phyloP scores from a whole-genome alignment of 2,888 invertebrate genomes.

The Punctoribates punctum region DNA sequence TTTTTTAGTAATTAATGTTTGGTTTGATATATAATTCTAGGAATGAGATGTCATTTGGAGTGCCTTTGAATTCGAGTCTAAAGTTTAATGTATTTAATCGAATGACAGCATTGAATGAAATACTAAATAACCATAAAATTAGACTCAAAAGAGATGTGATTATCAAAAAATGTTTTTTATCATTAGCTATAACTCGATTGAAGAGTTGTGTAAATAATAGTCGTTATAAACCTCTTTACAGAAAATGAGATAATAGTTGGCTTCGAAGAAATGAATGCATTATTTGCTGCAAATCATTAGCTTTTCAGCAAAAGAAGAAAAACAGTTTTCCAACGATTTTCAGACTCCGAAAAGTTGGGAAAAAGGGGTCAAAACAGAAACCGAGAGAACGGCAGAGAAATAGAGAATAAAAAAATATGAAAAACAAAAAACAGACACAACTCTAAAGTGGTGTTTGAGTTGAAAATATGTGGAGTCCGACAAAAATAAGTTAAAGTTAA shows the following conservation, averaged over 20 bases:
- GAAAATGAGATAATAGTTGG: not conserved
- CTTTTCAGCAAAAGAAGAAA: not conserved
- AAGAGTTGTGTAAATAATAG: conserved; percentile 10
- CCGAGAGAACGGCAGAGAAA: conserved; percentile 1
- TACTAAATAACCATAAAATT: not conserved
- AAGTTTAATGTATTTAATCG: not conserved
- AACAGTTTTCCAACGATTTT: not conserved
- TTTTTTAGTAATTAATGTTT: not conserved
- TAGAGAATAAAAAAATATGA: not conserved
- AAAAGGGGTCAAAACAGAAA: conserved; percentile 38
- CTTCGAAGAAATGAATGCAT: not conserved
- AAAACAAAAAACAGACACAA: conserved; percentile 21
- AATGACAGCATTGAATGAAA: not conserved
- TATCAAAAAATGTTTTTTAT: not conserved
- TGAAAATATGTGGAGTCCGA: not conserved
- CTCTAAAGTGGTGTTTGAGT: not conserved
- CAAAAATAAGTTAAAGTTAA: conserved; percentile 11
- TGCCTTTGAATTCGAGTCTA: not conserved
- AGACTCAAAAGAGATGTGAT: not conserved
- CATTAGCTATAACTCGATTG: not conserved
- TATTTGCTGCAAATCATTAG: not conserved
- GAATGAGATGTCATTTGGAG: not conserved
- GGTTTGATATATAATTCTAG: not conserved
- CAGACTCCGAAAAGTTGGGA: not conserved
- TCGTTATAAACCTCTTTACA: not conserved